A percentile compares a stretch with the other conserved stretches of the same genome.
Evolutionary conservation across 2,113 vertebrate species (phyloP).

Genomic region (Paralichthys olivaceus): DNA sequence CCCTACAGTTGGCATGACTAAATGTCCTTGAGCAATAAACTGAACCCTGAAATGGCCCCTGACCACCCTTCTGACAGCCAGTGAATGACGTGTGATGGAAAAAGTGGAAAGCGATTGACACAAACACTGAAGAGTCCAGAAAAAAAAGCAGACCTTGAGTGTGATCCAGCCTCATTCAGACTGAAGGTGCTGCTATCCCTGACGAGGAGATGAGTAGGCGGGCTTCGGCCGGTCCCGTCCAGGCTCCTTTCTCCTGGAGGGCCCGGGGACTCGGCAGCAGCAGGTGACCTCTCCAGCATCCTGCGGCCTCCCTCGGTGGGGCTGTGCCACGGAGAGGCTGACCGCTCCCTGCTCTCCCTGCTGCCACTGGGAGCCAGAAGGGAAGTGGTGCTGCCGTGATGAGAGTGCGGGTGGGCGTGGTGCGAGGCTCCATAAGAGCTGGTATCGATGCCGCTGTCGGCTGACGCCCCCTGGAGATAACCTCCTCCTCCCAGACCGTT

Average conservation of each 20-base stretch:
- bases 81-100: too few relatives aligned
- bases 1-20: too few relatives aligned
- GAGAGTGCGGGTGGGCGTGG: conserved; percentile 79
- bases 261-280: conserved; percentile 84
- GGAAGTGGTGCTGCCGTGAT: conserved; percentile 89
- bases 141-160: conserved; percentile 85
- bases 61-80: too few relatives aligned
- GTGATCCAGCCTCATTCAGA: conserved; percentile 89
- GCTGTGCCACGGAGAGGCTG: conserved; percentile 91
- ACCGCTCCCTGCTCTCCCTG: conserved; percentile 84
- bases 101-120: too few relatives aligned
- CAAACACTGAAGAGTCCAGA: too few relatives aligned
- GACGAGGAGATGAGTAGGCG: conserved; percentile 89
- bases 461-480: conserved; percentile 93
- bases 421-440: conserved; percentile 86
- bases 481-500: conserved; percentile 89
- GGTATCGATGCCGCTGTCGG: conserved; percentile 95
- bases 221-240: conserved; percentile 88
- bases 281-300: conserved; percentile 88
- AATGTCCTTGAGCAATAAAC: too few relatives aligned
- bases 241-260: conserved; percentile 84
- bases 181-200: conserved; percentile 94
- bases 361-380: conserved; percentile 87
- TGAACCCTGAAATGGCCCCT: too few relatives aligned
- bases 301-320: conserved; percentile 90